A percentile compares a stretch with the other conserved stretches of the same genome.
phyloP scores from a whole-genome alignment of 2,888 invertebrate genomes.

The Caenorhabditis imperialis region DNA sequence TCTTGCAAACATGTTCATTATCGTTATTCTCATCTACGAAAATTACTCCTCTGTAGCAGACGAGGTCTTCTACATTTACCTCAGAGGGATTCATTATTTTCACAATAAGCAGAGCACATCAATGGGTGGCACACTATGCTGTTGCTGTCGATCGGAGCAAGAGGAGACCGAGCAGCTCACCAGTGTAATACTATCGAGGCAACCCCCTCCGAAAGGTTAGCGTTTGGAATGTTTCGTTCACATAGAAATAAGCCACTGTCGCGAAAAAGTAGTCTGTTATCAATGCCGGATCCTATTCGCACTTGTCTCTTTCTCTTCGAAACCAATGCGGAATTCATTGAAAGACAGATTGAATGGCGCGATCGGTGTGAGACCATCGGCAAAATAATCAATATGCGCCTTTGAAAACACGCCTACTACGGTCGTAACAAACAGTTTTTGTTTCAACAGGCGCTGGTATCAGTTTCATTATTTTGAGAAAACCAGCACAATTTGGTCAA shows the following conservation, averaged over 20 bases:
- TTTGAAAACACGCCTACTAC: slow-evolving; percentile 1
- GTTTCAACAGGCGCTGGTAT: too few species aligned
- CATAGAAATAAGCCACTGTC: too few species aligned
- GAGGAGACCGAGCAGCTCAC: slow-evolving; percentile 43
- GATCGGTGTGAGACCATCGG: slow-evolving; percentile 11
- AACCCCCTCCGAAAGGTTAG: slow-evolving; percentile 46
- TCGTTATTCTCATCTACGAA: slow-evolving; percentile 34
- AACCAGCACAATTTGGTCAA: neutral
- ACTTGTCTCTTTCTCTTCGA: too few species aligned
- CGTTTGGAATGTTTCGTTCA: neutral
- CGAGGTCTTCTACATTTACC: slow-evolving; percentile 18
- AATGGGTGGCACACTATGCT: slow-evolving; percentile 48
- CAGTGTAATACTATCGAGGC: slow-evolving; percentile 43
- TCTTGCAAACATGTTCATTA: slow-evolving; percentile 31
- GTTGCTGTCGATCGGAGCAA: slow-evolving; percentile 30
- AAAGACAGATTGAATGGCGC: neutral
- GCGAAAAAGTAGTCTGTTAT: too few species aligned
- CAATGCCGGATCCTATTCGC: too few species aligned
- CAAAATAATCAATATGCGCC: slow-evolving; percentile 15
- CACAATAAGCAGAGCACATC: neutral
- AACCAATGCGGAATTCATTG: too few species aligned
- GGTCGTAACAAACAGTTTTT: too few species aligned
- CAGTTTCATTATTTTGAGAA: too few species aligned
- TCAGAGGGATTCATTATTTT: slow-evolving; percentile 8
- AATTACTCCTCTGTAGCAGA: slow-evolving; percentile 23